Conservation (phyloP, 2,888 invertebrate genomes). For the Mesodorylaimus sp. region DNA sequence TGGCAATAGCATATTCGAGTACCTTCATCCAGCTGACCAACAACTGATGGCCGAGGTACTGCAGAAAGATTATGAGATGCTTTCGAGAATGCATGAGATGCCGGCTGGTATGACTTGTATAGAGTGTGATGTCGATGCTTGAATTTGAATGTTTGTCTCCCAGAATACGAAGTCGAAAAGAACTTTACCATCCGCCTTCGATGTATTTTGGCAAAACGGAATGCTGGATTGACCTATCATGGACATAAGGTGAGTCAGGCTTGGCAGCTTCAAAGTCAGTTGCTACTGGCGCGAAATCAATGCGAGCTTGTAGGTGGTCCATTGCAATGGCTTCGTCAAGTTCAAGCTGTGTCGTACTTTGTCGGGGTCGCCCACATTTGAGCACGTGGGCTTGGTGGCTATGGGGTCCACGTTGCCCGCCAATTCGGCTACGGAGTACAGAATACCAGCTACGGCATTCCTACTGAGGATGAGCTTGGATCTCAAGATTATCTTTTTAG, state of each 20-base stretch:
- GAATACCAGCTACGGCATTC: slow-evolving; percentile 91
- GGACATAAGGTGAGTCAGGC: slow-evolving; percentile 59
- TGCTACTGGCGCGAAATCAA: too few species aligned
- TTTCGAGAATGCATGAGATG: too few species aligned
- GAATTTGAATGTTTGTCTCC: too few species aligned
- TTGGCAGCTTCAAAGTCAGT: not conserved
- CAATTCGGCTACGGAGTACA: slow-evolving; percentile 86
- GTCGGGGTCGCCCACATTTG: not conserved
- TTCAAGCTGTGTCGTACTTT: slow-evolving; percentile 43
- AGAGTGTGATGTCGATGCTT: too few species aligned
- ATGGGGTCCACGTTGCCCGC: slow-evolving; percentile 81
- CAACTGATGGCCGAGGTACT: too few species aligned
- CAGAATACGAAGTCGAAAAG: slow-evolving; percentile 61
- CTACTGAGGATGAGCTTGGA: slow-evolving; percentile 92
- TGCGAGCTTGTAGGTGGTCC: slow-evolving; percentile 85
- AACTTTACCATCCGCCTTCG: slow-evolving; percentile 92
- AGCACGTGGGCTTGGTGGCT: slow-evolving; percentile 54
- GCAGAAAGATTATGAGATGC: too few species aligned
- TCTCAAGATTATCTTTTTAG: slow-evolving; percentile 77
- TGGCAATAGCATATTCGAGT: slow-evolving; percentile 89
- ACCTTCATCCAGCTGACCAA: slow-evolving; percentile 86
- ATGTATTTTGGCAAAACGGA: slow-evolving; percentile 85
- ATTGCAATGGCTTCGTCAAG: slow-evolving; percentile 87
- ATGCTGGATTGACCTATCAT: slow-evolving; percentile 78
- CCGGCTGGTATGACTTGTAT: too few species aligned